Percentiles rank a stretch among this genome's conserved stretches.
These are phyloP conservation scores for Minunthozetes semirufus DNA, from an alignment of 2,888 invertebrate genomes.

Conservation along the genomic window DNA sequence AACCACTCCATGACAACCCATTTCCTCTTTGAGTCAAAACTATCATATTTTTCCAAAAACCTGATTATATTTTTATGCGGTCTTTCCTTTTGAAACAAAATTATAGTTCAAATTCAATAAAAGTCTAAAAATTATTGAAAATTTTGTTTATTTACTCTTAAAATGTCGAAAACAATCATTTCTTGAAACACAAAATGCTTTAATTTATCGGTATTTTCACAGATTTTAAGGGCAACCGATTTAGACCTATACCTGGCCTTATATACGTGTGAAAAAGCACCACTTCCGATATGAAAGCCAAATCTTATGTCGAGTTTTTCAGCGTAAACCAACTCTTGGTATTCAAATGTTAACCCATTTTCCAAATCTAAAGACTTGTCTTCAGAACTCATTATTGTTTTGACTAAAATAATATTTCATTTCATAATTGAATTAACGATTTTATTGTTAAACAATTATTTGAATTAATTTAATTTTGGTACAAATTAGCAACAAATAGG, in stretches of 20 bases:
- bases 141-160: not conserved
- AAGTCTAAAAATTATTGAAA: no score
- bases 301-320: not conserved
- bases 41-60: not conserved
- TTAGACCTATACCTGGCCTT: not conserved
- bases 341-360: no score
- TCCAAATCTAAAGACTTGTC: no score
- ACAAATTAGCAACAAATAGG: no score
- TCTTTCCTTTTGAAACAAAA: no score
- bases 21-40: not conserved
- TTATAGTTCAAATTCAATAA: no score
- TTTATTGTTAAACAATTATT: no score
- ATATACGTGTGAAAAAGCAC: constrained; percentile 2
- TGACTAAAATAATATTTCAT: not conserved
- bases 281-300: not conserved
- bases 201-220: not conserved
- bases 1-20: constrained; percentile 12
- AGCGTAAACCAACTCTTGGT: not conserved
- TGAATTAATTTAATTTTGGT: no score
- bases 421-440: not conserved
- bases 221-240: not conserved
- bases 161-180: not conserved
- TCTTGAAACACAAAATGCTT: not conserved
- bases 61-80: not conserved
- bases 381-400: not conserved